Evolutionary conservation across 2,113 vertebrate species (phyloP).

Genomic region (Myiozetetes cayanensis): DNA sequence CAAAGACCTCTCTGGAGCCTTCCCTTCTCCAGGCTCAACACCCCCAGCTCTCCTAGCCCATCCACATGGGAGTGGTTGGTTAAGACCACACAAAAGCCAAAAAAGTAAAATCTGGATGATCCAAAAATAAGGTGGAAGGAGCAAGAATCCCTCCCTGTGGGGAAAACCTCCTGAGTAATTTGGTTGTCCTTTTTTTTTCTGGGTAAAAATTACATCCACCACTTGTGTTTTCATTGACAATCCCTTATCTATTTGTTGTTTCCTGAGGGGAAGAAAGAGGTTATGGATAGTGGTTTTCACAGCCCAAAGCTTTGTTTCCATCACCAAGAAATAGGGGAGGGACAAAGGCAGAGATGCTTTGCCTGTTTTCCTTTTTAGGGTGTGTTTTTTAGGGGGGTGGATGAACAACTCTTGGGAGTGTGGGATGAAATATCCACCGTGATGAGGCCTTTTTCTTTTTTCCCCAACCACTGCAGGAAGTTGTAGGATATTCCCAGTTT

Average conservation of each 20-base stretch:
- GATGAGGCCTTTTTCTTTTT: background rate
- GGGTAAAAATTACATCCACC: background rate
- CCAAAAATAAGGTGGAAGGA: background rate
- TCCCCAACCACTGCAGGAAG: background rate
- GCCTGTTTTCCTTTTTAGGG: background rate
- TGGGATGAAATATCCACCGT: background rate
- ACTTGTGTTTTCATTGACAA: background rate
- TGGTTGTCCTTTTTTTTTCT: background rate
- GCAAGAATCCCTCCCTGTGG: background rate
- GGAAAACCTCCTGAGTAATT: background rate
- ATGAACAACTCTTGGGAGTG: background rate
- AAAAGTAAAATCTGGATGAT: background rate
- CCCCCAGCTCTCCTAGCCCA: background rate
- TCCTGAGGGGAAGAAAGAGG: background rate
- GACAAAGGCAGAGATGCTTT: background rate
- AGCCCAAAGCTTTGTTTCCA: background rate
- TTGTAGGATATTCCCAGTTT: background rate
- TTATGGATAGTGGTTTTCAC: background rate
- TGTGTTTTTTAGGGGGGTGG: background rate
- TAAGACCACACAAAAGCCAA: background rate
- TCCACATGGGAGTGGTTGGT: background rate
- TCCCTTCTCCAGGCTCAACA: background rate
- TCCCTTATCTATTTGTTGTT: background rate
- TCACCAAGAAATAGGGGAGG: background rate
- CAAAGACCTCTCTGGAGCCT: background rate